Base-by-base conservation (phyloP, 1,140 invertebrate genomes). In the Saccostrea glomerata region DNA sequence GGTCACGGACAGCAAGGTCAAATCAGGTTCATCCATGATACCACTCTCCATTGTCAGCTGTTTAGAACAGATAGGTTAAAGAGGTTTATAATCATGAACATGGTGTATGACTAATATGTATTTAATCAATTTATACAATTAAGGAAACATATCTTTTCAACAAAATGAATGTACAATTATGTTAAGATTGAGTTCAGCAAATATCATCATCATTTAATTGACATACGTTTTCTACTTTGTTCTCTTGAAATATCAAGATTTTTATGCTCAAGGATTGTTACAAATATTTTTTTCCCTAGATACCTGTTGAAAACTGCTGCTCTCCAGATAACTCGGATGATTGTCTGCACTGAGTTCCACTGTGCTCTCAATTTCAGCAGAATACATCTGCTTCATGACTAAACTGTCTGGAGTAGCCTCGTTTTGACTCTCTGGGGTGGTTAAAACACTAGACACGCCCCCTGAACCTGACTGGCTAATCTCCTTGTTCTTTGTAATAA, bases 11-110 rank as follows among this genome's bases (percentile, higher is more conserved):
- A 92, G 88, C 15, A 88, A 85, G 20, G 90, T 90, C 60, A 92
- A 55, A 58, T 91, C 89, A 20, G 90, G 89, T 63, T 92, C 91
- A 66, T 92, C 91, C 54, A 89, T 89, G 20, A 92, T 92, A 47
- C 91, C 91, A 82, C 89, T 89, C 60, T 91, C 86, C 25, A 86
- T 85, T 20, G 83, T 87, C 55, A 91, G 60, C 91, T 92, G 84
- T 17, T 89, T 85, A 55, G 47, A 70, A 84, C 15, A 36, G 25
- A 77, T 2, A 15, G 23, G 12, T 54, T 36, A 73, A 55, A 36
- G 25, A 13, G 60, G 17, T 20, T 63, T 63, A 63, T 63, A 17
- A 63, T 17, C 6, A 60, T 60, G 13, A 17, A 60, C 13, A 60
- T 60, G n/a, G n/a, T n/a, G n/a, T n/a, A n/a, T n/a, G n/a, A n/a